Conservation (phyloP, 2,113 vertebrate genomes). For the Zapus hudsonius region DNA sequence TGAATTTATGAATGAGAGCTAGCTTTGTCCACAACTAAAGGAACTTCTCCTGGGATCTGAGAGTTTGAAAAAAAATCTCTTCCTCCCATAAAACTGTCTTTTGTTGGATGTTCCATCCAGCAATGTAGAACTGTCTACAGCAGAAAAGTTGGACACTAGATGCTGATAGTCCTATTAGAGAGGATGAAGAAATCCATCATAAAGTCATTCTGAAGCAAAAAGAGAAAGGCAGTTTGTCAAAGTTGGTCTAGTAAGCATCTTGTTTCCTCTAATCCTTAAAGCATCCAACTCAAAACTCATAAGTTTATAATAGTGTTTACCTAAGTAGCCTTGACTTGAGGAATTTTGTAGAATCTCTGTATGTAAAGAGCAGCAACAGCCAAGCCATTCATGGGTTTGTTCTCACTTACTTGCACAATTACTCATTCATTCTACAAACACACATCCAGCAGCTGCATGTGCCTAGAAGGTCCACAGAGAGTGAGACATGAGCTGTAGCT, state of each 20-base stretch:
- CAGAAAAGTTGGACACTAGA: constrained; percentile 68
- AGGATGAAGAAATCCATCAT: constrained; percentile 73
- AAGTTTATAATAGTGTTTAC: constrained; percentile 40
- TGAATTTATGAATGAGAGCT: too few species aligned
- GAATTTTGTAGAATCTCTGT: constrained; percentile 18
- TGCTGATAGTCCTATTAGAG: constrained; percentile 66
- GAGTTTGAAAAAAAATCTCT: too few species aligned
- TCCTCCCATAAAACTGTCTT: too few species aligned
- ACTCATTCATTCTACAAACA: constrained; percentile 32
- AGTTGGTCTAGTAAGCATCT: not conserved
- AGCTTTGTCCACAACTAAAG: too few species aligned
- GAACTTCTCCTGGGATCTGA: too few species aligned
- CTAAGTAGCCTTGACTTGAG: not conserved
- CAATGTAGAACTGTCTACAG: too few species aligned
- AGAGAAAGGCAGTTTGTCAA: constrained; percentile 62
- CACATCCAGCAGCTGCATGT: not conserved
- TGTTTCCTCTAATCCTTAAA: constrained; percentile 9
- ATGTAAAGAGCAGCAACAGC: not conserved
- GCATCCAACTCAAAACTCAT: constrained; percentile 17
- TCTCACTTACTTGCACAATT: constrained; percentile 3
- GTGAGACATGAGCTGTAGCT: not conserved
- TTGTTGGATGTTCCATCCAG: too few species aligned
- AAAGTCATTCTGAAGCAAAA: constrained; percentile 64
- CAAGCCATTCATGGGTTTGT: not conserved
- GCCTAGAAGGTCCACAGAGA: not conserved